These are phyloP conservation scores for Catocala sponsa DNA, from an alignment of 2,888 invertebrate species.

Conservation along the genomic window DNA sequence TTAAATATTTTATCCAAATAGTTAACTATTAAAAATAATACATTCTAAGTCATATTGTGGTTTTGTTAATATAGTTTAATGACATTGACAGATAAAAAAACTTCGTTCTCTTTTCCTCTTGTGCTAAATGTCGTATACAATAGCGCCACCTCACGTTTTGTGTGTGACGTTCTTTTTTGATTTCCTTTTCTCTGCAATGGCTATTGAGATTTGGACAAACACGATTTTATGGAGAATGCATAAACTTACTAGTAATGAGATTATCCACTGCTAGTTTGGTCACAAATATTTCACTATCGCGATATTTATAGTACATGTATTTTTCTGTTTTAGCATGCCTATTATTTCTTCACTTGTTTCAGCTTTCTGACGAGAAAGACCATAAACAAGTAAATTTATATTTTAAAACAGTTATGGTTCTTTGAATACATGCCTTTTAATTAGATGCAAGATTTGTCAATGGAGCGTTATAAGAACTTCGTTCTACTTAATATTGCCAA, in stretches of 20 bases:
- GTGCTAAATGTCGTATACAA: constrained; percentile 41
- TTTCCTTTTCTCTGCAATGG: constrained; percentile 52
- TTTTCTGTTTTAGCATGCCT: constrained; percentile 57
- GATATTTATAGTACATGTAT: constrained; percentile 48
- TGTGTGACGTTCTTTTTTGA: constrained; percentile 52
- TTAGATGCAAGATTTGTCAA: neutral
- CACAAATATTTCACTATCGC: constrained; percentile 52
- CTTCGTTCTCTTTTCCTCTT: constrained; percentile 55
- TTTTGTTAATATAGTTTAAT: constrained; percentile 44
- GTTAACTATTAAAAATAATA: constrained; percentile 50
- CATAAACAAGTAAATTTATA: constrained; percentile 38
- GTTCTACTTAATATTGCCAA: too few relatives aligned
- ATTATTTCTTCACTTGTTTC: constrained; percentile 64
- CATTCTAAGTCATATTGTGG: constrained; percentile 47
- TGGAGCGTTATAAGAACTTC: neutral
- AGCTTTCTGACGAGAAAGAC: constrained; percentile 55
- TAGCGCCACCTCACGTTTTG: constrained; percentile 54
- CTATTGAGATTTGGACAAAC: constrained; percentile 39
- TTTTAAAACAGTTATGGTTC: constrained; percentile 11
- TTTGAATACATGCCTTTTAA: constrained; percentile 9
- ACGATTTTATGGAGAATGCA: constrained; percentile 16
- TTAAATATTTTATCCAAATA: constrained; percentile 38
- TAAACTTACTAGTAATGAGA: constrained; percentile 55
- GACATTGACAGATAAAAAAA: constrained; percentile 61
- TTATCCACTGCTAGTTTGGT: constrained; percentile 46